Evolutionary conservation across 2,888 invertebrate genomes (phyloP).

Genomic region (Hetaerina titia): DNA sequence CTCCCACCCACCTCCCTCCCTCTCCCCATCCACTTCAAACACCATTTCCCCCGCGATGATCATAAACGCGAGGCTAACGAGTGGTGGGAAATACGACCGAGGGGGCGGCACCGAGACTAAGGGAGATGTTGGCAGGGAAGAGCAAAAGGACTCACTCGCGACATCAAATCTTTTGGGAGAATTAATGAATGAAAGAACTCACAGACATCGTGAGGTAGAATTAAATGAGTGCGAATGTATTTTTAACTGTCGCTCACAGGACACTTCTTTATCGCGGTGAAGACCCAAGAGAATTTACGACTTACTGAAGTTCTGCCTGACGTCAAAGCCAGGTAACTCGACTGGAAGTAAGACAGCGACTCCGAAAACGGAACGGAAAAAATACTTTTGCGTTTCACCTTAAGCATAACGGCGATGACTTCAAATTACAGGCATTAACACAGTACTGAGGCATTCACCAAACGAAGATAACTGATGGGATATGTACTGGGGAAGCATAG

Average conservation of each 20-base stretch:
- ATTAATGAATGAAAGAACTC: background rate
- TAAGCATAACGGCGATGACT: no score
- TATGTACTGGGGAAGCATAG: no score
- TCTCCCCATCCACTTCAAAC: no score
- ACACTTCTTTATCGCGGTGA: background rate
- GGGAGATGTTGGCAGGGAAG: background rate
- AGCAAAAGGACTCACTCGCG: background rate
- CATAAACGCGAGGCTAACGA: background rate
- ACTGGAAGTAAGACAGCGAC: background rate
- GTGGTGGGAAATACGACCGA: background rate
- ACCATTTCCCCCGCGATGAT: no score
- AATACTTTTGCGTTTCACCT: no score
- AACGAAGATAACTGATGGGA: no score
- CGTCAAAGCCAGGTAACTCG: background rate
- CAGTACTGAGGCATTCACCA: no score
- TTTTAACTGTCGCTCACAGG: background rate
- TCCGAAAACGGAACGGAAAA: no score
- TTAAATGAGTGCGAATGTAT: background rate
- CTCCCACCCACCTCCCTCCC: background rate
- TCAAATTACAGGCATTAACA: no score
- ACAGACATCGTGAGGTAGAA: background rate
- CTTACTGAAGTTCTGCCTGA: background rate
- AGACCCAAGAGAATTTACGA: background rate
- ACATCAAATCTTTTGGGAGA: background rate
- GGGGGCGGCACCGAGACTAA: background rate